A percentile compares a stretch with the other conserved stretches of the same genome.
Conservation (phyloP, 2,888 invertebrate species). For the Resseliella maxima region DNA sequence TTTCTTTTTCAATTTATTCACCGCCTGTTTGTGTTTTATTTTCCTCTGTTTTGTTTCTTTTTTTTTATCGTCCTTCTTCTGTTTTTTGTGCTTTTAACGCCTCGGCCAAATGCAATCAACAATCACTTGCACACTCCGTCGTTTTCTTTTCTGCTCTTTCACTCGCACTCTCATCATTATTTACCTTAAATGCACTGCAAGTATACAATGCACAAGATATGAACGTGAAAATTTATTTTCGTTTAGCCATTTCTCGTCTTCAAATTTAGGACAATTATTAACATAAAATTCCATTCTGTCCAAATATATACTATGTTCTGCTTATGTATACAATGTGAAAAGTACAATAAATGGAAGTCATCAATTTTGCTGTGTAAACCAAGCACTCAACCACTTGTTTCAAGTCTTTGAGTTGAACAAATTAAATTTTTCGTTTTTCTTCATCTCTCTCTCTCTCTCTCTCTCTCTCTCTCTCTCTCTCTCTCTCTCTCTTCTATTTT, state of each 20-base stretch:
- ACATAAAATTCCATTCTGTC: conserved; percentile 14
- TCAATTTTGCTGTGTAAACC: not conserved
- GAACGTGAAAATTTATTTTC: conserved; percentile 22
- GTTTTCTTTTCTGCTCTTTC: not conserved
- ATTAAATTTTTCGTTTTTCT: not conserved
- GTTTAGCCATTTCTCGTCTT: not conserved
- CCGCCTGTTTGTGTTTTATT: not conserved
- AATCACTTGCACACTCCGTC: conserved; percentile 25
- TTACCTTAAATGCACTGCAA: conserved; percentile 42
- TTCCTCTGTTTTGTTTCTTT: not conserved
- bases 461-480: too few species aligned
- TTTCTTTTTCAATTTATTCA: conserved; percentile 45
- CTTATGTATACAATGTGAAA: too few species aligned
- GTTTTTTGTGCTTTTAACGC: conserved; percentile 1
- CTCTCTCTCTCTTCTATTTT: not conserved
- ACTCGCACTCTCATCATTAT: not conserved
- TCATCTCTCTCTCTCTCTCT: too few species aligned
- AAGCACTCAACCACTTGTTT: conserved; percentile 10
- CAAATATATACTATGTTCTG: conserved; percentile 28
- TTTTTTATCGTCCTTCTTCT: not conserved
- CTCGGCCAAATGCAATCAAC: conserved; percentile 24
- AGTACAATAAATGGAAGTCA: not conserved
- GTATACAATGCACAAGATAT: conserved; percentile 14
- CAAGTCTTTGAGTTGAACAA: not conserved
- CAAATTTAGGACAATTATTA: conserved; percentile 53